Conservation (phyloP, 2,888 invertebrate species). For the Choreutis nemorana region DNA sequence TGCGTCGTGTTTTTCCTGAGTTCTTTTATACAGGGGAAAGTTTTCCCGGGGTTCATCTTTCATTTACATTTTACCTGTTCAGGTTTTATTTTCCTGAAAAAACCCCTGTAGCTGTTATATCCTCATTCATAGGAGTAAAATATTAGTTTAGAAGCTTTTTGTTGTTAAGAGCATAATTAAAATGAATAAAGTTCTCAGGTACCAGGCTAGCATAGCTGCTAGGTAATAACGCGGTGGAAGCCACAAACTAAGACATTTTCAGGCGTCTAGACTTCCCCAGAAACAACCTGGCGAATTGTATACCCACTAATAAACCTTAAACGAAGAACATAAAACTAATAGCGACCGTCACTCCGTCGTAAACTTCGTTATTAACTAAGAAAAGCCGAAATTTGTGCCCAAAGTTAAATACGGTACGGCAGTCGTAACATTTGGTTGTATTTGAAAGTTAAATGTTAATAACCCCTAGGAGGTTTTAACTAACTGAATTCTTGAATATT, state of each 20-base stretch:
- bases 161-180: constrained; percentile 7
- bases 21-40: too few relatives aligned
- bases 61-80: neutral
- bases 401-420: constrained; percentile 4
- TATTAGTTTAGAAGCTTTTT: constrained; percentile 1
- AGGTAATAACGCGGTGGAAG: constrained; percentile 19
- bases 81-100: constrained; percentile 3
- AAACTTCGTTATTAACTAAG: constrained; percentile 47
- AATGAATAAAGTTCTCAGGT: constrained; percentile 4
- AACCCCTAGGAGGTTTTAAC: too few relatives aligned
- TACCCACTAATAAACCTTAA: constrained; percentile 57
- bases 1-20: too few relatives aligned
- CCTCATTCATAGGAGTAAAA: neutral
- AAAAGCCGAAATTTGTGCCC: constrained; percentile 19
- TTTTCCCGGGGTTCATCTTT: too few relatives aligned
- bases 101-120: constrained; percentile 5
- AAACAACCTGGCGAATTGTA: constrained; percentile 54
- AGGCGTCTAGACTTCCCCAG: constrained; percentile 53
- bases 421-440: too few relatives aligned
- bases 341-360: constrained; percentile 49
- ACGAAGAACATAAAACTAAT: constrained; percentile 56
- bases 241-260: constrained; percentile 35
- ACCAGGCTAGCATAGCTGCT: constrained; percentile 11
- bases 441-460: too few relatives aligned
- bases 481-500: too few relatives aligned